Evolutionary conservation across 1,140 invertebrate species (phyloP).

Genomic region (Daktulosphaira vitifoliae): DNA sequence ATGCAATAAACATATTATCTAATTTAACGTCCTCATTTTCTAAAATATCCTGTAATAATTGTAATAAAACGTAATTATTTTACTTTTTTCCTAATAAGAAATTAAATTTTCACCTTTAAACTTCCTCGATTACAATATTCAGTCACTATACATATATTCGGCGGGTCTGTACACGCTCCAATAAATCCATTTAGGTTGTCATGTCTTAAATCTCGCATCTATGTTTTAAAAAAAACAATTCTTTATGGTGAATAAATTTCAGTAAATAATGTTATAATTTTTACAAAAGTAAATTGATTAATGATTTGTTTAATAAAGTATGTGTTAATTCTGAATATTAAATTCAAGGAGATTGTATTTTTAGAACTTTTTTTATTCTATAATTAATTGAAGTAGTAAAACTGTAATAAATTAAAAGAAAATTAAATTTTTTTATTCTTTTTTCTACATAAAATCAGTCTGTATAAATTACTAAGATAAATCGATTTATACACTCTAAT

Average conservation of each 20-base stretch:
- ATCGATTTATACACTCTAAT: too few species aligned
- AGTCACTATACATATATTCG: slow-evolving; percentile 78
- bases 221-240: slow-evolving; percentile 42
- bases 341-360: too few species aligned
- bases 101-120: slow-evolving; percentile 55
- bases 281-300: background rate
- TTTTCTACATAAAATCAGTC: too few species aligned
- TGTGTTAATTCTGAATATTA: too few species aligned
- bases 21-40: slow-evolving; percentile 77
- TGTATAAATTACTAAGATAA: too few species aligned
- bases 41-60: slow-evolving; percentile 67
- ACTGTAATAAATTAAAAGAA: too few species aligned
- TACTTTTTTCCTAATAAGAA: background rate
- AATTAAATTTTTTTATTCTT: too few species aligned
- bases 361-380: too few species aligned
- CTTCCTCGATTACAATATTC: slow-evolving; percentile 87
- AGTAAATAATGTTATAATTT: background rate
- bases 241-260: background rate
- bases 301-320: too few species aligned
- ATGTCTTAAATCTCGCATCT: slow-evolving; percentile 83
- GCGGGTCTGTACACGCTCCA: slow-evolving; percentile 83
- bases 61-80: slow-evolving; percentile 7
- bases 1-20: slow-evolving; percentile 86
- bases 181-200: slow-evolving; percentile 89
- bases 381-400: too few species aligned